A percentile compares a stretch with the other conserved stretches of the same genome.
Conservation (phyloP, 2,888 invertebrate genomes). For the Drosophila mulleri region DNA sequence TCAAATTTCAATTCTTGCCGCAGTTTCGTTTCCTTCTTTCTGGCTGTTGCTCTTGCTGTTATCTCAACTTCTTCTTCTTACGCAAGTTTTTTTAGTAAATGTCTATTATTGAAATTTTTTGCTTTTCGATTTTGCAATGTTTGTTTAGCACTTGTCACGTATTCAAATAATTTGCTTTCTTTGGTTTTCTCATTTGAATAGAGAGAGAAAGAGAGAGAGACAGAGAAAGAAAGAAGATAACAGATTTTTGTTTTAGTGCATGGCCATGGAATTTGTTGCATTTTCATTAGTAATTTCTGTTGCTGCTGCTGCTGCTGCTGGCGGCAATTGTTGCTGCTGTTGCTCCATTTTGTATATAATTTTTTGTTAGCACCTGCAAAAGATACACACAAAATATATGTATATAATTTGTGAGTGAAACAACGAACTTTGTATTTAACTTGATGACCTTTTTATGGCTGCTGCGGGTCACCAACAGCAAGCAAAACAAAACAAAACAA, state of each 20-base stretch:
- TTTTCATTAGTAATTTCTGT: conserved; percentile 24
- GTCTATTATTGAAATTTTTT: conserved; percentile 22
- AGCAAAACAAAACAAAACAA: neutral
- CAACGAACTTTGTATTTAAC: conserved; percentile 20
- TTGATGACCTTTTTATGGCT: conserved; percentile 19
- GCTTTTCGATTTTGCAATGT: conserved; percentile 32
- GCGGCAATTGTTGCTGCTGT: conserved; percentile 14
- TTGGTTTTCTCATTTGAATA: conserved; percentile 76
- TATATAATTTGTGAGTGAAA: conserved; percentile 32
- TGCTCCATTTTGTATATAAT: conserved; percentile 41
- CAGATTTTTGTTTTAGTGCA: conserved; percentile 25
- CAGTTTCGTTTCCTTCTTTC: conserved; percentile 58
- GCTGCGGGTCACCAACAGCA: conserved; percentile 11
- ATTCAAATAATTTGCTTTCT: conserved; percentile 62
- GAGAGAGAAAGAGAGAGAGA: too few species aligned
- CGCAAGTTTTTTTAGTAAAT: conserved; percentile 33
- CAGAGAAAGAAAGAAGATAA: neutral
- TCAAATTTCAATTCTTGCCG: conserved; percentile 68
- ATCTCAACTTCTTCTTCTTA: conserved; percentile 18
- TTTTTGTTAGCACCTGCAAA: conserved; percentile 61
- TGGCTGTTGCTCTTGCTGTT: conserved; percentile 30
- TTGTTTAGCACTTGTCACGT: conserved; percentile 49
- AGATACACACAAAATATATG: conserved; percentile 52
- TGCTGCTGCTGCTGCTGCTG: conserved; percentile 11
- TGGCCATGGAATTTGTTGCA: conserved; percentile 35